A percentile compares a stretch with the other conserved stretches of the same genome.
These are phyloP conservation scores for Sphenodon punctatus DNA, from an alignment of 2,797 vertebrate genomes.

Conservation along the genomic window DNA sequence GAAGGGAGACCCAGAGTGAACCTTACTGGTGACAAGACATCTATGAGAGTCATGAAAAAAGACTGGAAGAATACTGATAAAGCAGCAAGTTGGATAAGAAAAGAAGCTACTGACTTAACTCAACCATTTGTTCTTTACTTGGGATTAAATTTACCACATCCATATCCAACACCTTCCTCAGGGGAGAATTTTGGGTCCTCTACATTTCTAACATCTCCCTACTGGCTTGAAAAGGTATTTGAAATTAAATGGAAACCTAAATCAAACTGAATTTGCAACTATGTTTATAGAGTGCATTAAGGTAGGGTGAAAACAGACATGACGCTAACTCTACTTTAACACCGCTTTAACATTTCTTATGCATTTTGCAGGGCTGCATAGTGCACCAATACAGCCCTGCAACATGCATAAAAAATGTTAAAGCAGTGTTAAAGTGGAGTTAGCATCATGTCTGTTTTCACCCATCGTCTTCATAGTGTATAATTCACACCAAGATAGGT, in stretches of 20 bases:
- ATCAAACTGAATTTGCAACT: background rate
- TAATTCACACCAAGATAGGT: background rate
- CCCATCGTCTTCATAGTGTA: background rate
- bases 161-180: conserved; percentile 86
- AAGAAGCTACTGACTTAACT: conserved; percentile 70
- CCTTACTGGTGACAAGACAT: conserved; percentile 80
- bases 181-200: conserved; percentile 91
- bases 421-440: too few relatives aligned
- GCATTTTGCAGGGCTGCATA: too few relatives aligned
- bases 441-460: too few relatives aligned
- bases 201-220: conserved; percentile 91
- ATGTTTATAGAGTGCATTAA: background rate
- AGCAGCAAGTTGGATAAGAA: conserved; percentile 85
- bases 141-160: conserved; percentile 94
- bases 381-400: too few relatives aligned
- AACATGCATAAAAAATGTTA: too few relatives aligned
- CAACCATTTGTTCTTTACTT: conserved; percentile 91
- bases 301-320: too few relatives aligned
- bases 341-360: too few relatives aligned
- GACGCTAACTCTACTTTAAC: too few relatives aligned
- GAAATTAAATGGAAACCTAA: background rate
- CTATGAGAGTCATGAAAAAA: conserved; percentile 80
- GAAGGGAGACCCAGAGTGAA: conserved; percentile 88
- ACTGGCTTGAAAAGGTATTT: conserved; percentile 91
- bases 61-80: conserved; percentile 89